Evolutionary conservation across 2,888 invertebrate genomes (phyloP).

Genomic region (Lepidocyrtinus sp.): DNA sequence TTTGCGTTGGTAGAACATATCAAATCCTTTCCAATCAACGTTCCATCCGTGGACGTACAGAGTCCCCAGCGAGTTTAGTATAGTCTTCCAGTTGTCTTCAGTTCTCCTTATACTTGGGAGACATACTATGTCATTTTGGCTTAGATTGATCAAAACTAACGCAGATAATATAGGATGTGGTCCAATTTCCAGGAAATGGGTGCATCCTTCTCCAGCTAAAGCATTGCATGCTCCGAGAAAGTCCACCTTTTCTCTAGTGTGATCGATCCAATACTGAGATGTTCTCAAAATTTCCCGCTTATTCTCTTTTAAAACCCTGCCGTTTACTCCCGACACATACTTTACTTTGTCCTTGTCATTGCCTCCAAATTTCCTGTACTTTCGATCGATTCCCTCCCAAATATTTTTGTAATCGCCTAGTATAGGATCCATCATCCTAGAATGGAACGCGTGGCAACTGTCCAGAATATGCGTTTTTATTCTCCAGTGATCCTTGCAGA

Average conservation of each 20-base stretch:
- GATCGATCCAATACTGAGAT: slow-evolving; percentile 56
- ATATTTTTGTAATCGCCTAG: slow-evolving; percentile 42
- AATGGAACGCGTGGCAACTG: slow-evolving; percentile 54
- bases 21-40: slow-evolving; percentile 53
- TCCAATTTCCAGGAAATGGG: slow-evolving; percentile 59
- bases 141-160: slow-evolving; percentile 59
- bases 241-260: slow-evolving; percentile 58
- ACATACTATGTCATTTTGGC: slow-evolving; percentile 38
- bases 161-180: slow-evolving; percentile 60
- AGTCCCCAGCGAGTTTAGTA: slow-evolving; percentile 41
- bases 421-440: slow-evolving; percentile 52
- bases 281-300: slow-evolving; percentile 18
- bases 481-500: slow-evolving; percentile 25
- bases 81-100: slow-evolving; percentile 44
- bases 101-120: slow-evolving; percentile 54
- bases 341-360: slow-evolving; percentile 14
- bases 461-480: slow-evolving; percentile 52
- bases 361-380: neutral
- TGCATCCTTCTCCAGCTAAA: slow-evolving; percentile 27
- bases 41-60: slow-evolving; percentile 49
- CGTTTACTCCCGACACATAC: slow-evolving; percentile 64
- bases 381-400: neutral
- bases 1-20: slow-evolving; percentile 28
- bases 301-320: neutral
- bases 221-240: slow-evolving; percentile 51